Conservation (phyloP, 2,797 vertebrate species). For the Champsocephalus esox region DNA sequence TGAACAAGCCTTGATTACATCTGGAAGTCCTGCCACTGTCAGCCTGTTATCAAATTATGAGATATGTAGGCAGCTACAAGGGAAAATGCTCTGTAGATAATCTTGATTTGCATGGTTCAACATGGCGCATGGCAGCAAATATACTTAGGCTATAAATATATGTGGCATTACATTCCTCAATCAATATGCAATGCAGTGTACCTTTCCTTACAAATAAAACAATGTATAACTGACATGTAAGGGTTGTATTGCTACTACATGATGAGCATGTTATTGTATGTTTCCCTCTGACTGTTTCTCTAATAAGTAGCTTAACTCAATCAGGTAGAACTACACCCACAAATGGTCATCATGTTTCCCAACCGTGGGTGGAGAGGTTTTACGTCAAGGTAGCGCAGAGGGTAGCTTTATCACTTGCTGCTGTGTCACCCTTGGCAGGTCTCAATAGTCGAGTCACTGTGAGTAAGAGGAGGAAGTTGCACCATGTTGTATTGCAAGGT, state of each 20-base stretch:
- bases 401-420: not conserved
- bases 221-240: not conserved
- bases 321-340: not conserved
- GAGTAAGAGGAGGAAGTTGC: conserved; percentile 45
- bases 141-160: not conserved
- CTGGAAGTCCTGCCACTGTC: conserved; percentile 24
- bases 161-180: not conserved
- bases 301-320: conserved; percentile 7
- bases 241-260: conserved; percentile 18
- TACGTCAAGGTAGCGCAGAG: not conserved
- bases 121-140: not conserved
- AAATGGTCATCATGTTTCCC: not conserved
- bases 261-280: not conserved
- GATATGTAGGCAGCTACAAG: conserved; percentile 11
- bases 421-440: conserved; percentile 35
- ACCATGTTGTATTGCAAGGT: not conserved
- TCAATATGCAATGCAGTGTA: not conserved
- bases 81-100: conserved; percentile 6
- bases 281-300: conserved; percentile 3
- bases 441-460: conserved; percentile 11
- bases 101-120: conserved; percentile 2
- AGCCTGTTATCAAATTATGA: conserved; percentile 44
- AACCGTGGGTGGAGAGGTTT: not conserved
- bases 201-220: conserved; percentile 8
- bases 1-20: conserved; percentile 42